Evolutionary conservation across 2,113 vertebrate genomes (phyloP), one percentile per base, ranked within the genome.

Genomic region (Seriola aureovittata): DNA sequence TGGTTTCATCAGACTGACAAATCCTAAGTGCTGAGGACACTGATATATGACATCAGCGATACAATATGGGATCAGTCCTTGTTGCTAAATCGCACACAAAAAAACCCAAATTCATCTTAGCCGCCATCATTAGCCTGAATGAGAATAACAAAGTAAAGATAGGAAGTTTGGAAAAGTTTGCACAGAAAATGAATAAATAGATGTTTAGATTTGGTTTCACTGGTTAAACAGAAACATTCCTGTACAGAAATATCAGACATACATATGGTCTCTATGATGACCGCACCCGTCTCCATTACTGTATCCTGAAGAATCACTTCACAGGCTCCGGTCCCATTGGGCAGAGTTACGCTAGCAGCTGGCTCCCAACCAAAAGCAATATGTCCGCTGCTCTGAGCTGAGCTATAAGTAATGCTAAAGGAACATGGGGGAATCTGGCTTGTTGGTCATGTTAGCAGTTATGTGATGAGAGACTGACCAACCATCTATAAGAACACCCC

Each of bases 1-100:
- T 57, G 71, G 57, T 86, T 84, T 86, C 80, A 84, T 88, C 80
- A 88, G 10, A 13, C 44, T 44, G 67, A 74, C 3, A 14, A 62
- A 72, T 57, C 69, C 38, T 48, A 88, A 73, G n/a, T 13, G 36
- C 40, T 32, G 65, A 29, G 67, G 29, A 80, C 19, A 63, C 48
- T 74, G 36, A 69, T 34, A 50, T 32, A 78, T 59, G 62, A 75
- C 36, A 29, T 77, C 42, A 77, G 55, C 29, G 4, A 54, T 8
- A 23, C 57, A 50, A 38, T 29, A 55, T 34, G 44, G 21, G 59
- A 40, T 23, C 13, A n/a, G 52, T 7, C 21, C 57, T 8, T 25
- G 23, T 48, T 66, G 46, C 55, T 38, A 14, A 52, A 36, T 29
- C 29, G 29, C 29, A 29, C 29, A 29, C 29, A 29, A 29, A 29